A percentile compares a stretch with the other conserved stretches of the same genome.
phyloP scores from a whole-genome alignment of 64 coral and sea anemone genomes.

The Platygyra sinensis region DNA sequence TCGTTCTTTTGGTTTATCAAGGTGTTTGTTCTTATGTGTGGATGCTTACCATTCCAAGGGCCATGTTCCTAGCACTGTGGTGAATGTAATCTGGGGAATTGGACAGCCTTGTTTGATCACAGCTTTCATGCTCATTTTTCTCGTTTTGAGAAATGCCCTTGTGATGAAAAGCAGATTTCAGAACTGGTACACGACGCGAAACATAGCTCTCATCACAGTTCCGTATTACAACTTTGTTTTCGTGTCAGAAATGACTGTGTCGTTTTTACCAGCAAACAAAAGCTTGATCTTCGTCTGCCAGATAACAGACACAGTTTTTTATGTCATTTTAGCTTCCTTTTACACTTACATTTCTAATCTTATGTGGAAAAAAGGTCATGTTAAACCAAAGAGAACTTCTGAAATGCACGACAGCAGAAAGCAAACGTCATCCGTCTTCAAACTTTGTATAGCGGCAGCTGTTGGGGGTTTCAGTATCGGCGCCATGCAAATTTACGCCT shows the following conservation, averaged over 20 bases:
- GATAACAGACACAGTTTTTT: slow-evolving; percentile 14
- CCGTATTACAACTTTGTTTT: slow-evolving; percentile 55
- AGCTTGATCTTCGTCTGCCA: slow-evolving; percentile 37
- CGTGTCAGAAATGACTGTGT: slow-evolving; percentile 14
- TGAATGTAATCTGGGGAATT: no score
- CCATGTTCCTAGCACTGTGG: no score
- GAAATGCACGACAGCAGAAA: neutral
- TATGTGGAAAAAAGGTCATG: slow-evolving; percentile 19
- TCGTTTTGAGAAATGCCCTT: slow-evolving; percentile 55
- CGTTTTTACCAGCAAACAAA: slow-evolving; percentile 23
- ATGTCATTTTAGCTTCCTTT: slow-evolving; percentile 19
- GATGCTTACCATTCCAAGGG: no score
- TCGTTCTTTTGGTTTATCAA: slow-evolving; percentile 28
- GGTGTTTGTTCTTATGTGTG: no score
- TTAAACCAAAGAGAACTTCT: neutral
- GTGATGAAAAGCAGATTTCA: slow-evolving; percentile 47
- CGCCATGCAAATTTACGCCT: slow-evolving; percentile 31
- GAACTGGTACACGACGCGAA: slow-evolving; percentile 51
- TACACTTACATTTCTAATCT: slow-evolving; percentile 24
- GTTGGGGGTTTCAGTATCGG: slow-evolving; percentile 24
- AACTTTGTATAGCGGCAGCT: slow-evolving; percentile 26
- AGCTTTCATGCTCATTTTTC: slow-evolving; percentile 41
- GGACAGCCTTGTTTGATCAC: slow-evolving; percentile 59
- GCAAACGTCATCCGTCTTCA: slow-evolving; percentile 21
- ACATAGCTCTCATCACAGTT: slow-evolving; percentile 37